Base-by-base conservation (phyloP, 2,113 vertebrate genomes). In the Tetrao urogallus region DNA sequence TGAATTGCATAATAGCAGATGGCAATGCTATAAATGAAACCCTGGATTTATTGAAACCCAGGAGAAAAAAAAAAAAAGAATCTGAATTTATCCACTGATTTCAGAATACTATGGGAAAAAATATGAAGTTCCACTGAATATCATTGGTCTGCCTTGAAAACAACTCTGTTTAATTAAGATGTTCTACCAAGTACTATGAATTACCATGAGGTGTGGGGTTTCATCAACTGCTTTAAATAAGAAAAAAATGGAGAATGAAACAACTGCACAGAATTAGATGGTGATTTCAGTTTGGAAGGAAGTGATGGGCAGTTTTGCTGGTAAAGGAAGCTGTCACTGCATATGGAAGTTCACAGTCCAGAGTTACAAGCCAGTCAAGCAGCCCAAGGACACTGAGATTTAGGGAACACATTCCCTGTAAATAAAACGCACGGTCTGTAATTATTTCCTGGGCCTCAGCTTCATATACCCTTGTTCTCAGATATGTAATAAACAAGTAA, bases 171-270 rank as follows among this genome's bases (percentile, higher is more conserved):
- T 79, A 87, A 91, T 82, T 78, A 77, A 88, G 78, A 92, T 63
- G 27, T 89, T 58, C 40, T 47, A 38, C 17, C 0, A 1, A 82
- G 66, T 24, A 82, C 48, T n/a, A 6, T 70, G 82, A 1, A 82
- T 66, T 27, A 82, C 48, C 32, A 7, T 70, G 79, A 95, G 80
- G 45, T 1, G 0, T 89, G 50, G 71, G 80, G 94, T 89, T 87
- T 79, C 79, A 58, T 91, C 71, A 82, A 4, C 36, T 66, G 36
- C 71, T 76, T 80, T 89, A 47, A 94, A 92, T 89, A 25, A 16
- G 15, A 91, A 45, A 8, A 88, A 94, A 95, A 94, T 63, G 48
- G 72, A 88, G 67, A 60, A 77, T 95, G 90, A 95, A 95, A 92
- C 60, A 77, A 54, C 48, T 2, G 2, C 0, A 1, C 14, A 71